Conservation (phyloP, 2,888 invertebrate genomes). For the Pediacus dermestoides region DNA sequence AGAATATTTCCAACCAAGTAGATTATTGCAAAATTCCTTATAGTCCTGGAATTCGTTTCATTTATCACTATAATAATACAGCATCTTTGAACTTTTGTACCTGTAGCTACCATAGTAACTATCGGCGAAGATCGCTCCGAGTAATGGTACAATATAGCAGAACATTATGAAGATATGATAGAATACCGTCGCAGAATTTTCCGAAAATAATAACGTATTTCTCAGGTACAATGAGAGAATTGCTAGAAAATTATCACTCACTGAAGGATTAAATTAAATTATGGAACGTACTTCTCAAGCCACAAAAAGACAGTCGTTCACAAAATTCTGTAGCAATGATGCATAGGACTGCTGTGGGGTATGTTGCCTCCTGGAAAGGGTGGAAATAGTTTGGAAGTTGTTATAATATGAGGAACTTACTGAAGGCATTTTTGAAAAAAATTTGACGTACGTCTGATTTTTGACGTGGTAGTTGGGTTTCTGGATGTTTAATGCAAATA, state of each 20-base stretch:
- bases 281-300: slow-evolving; percentile 60
- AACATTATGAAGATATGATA: slow-evolving; percentile 76
- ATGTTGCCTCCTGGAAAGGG: too few species aligned
- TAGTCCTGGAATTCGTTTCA: slow-evolving; percentile 57
- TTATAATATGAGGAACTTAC: too few species aligned
- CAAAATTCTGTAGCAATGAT: slow-evolving; percentile 83
- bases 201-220: slow-evolving; percentile 62
- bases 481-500: too few species aligned
- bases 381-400: too few species aligned
- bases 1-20: slow-evolving; percentile 68
- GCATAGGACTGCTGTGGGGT: slow-evolving; percentile 70
- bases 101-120: slow-evolving; percentile 73
- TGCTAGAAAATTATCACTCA: slow-evolving; percentile 57
- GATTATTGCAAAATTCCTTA: slow-evolving; percentile 70
- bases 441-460: too few species aligned
- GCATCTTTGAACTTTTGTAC: slow-evolving; percentile 26
- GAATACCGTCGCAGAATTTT: slow-evolving; percentile 67
- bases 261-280: slow-evolving; percentile 10
- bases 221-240: slow-evolving; percentile 74
- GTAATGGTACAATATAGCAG: slow-evolving; percentile 71
- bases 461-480: too few species aligned
- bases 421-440: too few species aligned
- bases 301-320: slow-evolving; percentile 82
- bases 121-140: slow-evolving; percentile 76
- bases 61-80: slow-evolving; percentile 3